Percentiles rank a stretch among this genome's conserved stretches.
Conservation (phyloP, 2,797 vertebrate species). For the Bradypus variegatus region DNA sequence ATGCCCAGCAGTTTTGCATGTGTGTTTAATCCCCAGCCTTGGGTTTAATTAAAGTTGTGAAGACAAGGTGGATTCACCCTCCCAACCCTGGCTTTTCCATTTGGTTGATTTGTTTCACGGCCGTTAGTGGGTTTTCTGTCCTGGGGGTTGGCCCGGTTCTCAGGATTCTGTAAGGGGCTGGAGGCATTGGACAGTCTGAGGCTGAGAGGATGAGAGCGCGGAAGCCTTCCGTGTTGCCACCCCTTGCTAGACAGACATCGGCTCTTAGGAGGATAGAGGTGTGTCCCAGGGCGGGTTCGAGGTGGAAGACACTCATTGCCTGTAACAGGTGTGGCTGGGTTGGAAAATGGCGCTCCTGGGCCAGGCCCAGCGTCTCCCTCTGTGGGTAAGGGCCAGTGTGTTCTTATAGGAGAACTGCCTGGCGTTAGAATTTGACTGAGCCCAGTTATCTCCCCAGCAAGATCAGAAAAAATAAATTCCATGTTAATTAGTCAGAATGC, state of each 20-base stretch:
- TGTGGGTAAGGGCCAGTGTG: background rate
- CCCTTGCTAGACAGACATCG: background rate
- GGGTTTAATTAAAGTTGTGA: constrained; percentile 8
- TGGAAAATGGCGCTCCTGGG: background rate
- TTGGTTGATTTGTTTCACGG: background rate
- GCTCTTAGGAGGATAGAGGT: background rate
- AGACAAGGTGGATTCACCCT: background rate
- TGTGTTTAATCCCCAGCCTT: constrained; percentile 17
- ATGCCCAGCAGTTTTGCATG: background rate
- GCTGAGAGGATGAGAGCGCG: rapidly evolving
- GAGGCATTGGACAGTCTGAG: background rate
- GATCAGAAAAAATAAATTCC: constrained; percentile 36
- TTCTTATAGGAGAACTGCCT: background rate
- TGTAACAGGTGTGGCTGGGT: background rate
- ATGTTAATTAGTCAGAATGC: constrained; percentile 43
- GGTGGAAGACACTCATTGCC: background rate
- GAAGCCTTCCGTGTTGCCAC: background rate
- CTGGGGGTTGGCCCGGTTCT: background rate
- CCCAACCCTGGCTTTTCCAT: background rate
- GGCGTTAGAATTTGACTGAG: constrained; percentile 32
- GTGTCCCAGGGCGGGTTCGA: background rate
- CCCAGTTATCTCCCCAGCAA: constrained; percentile 33
- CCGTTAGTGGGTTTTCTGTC: background rate
- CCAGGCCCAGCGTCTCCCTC: background rate
- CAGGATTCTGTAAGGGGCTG: background rate